Evolutionary conservation across 2,888 invertebrate species (phyloP), one percentile per base, ranked within the genome.

Genomic region (Chrysolina americana): DNA sequence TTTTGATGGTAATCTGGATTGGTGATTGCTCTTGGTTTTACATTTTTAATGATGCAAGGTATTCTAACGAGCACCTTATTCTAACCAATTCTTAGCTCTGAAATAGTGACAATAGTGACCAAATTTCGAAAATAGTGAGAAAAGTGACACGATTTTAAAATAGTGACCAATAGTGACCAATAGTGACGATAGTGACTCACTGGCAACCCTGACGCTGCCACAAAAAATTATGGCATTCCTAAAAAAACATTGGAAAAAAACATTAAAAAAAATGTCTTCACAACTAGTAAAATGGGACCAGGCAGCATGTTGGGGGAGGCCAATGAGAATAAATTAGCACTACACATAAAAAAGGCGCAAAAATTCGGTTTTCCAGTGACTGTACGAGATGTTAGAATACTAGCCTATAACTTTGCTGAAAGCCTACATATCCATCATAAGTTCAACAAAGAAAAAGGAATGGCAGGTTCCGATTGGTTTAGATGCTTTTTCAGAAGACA

Each of bases 201-300:
- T n/a, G n/a, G n/a, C n/a, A n/a, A n/a, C n/a, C n/a, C n/a, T n/a
- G n/a, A n/a, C n/a, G n/a, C n/a, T n/a, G 41, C 68, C 41, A 56
- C 68, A 68, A 68, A 53, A 56, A 56, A 53, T 56, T 68, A 53
- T 68, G 44, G 53, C 53, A 68, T 68, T 68, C 68, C 56, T 28
- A 56, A 11, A 41, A 41, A 41, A 64, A 41, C 64, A 10, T 21
- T 64, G 5, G 64, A 19, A 64, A 41, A n/a, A 21, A 64, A 64
- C 0, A 11, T 41, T 23, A 19, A 41, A 64, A 64, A 41, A n/a
- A 41, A 41, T 41, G 64, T 64, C 6, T 41, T 3, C 11, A 19
- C 64, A 44, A 17, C 64, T 19, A 9, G 17, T 47, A 47, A 8
- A n/a, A n/a, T 47, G 47, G 4, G 47, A 47, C 47, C 15, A n/a